Evolutionary conservation across 2,113 vertebrate species (phyloP), one percentile per base, ranked within the genome.

Genomic region (Limnothrissa miodon): DNA sequence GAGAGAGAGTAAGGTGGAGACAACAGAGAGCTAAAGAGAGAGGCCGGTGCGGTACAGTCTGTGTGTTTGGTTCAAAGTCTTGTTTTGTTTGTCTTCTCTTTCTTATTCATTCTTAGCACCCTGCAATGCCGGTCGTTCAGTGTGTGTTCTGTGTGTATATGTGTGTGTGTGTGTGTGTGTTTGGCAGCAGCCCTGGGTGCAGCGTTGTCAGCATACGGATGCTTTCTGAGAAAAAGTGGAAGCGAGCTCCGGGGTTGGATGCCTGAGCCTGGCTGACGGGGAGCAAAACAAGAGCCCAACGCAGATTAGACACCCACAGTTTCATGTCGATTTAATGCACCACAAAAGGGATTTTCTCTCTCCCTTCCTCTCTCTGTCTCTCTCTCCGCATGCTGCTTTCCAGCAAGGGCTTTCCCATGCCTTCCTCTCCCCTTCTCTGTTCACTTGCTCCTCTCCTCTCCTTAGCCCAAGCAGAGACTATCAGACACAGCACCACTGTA

Each of bases 301-400:
- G 91, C 90, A 92, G 92, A 94, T 95, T 93, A 94, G 92, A 94
- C 92, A 93, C 94, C 94, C 93, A 93, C 93, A 89, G 93, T 89
- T 93, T 94, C 91, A 90, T 94, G 93, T 94, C 85, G 88, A 92
- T 92, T 91, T 94, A 94, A 95, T 92, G 91, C 89, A 86, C 91
- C 91, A 91, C 92, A 91, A 90, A 89, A 89, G 90, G 92, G 94
- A 94, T 94, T 94, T 93, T 93, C 90, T 92, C 89, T 87, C 90
- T 59, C 53, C n/a, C 53, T 59, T 21, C n/a, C 15, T 23, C 56
- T 59, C 56, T 25, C 6, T 59, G 4, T 25, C 56, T 48, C 11
- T 48, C 11, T 48, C 46, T 48, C 46, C 17, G 1, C 91, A 87
- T 79, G 82, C 78, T 82, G 91, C 80, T 86, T 90, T 85, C 90